Evolutionary conservation across 2,113 vertebrate genomes (phyloP), one percentile per base, ranked within the genome.

Genomic region (Pithys albifrons): DNA sequence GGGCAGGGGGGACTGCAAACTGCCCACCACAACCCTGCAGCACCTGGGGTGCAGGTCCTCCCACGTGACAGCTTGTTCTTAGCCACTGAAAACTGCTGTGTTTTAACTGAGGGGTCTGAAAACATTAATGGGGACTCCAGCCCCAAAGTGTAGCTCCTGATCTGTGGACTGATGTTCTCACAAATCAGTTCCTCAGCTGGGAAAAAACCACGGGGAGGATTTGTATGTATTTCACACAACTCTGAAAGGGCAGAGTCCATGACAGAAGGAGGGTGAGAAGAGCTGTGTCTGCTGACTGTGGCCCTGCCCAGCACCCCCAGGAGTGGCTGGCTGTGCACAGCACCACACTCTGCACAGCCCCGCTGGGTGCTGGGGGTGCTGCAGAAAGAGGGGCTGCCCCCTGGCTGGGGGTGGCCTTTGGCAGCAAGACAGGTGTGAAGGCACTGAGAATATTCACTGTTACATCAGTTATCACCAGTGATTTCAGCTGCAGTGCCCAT

Each of bases 21-120:
- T 58, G 69, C 69, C 39, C 48, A 6, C 33, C 22, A 5, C 0
- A 14, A 41, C 4, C n/a, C 71, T 61, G 19, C 0, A 0, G n/a
- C 19, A 48, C 61, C 18, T 9, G 4, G 9, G 0, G 3, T 9
- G 25, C 22, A 10, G n/a, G 11, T 70, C 14, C 57, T 39, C 45
- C n/a, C 54, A 22, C 8, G 4, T 19, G 28, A 31, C 3, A 45
- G 9, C 27, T 73, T 0, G 0, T 43, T 41, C 48, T 52, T 10
- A 45, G 31, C 55, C 61, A 19, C 15, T 51, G 23, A 64, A 37
- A 67, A 12, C 5, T 19, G 24, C 1, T 54, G 22, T 1, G 0
- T 28, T 66, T 69, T 73, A 45, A 82, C 73, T 18, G 9, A 92
- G n/a, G 37, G 37, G 41, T 51, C 46, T 84, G 28, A 9, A 55